Percentiles rank a stretch among this genome's conserved stretches.
These are phyloP conservation scores for Tupiocoris notatus DNA, from an alignment of 2,888 invertebrate genomes.

Conservation along the genomic window DNA sequence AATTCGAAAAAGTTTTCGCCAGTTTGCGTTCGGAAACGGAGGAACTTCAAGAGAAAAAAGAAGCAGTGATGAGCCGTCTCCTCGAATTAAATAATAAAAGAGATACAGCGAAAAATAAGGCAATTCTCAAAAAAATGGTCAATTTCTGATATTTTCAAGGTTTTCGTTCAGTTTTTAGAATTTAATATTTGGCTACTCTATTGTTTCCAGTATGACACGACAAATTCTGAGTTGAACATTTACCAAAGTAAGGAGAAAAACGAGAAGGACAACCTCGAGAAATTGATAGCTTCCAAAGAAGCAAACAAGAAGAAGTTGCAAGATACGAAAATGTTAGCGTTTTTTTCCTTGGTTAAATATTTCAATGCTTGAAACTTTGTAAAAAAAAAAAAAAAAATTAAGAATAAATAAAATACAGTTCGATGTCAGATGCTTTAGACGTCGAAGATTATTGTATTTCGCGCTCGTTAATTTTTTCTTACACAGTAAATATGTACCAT, in stretches of 20 bases:
- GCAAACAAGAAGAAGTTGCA: constrained; percentile 53
- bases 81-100: constrained; percentile 68
- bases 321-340: constrained; percentile 53
- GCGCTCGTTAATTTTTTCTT: too few species aligned
- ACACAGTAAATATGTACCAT: too few species aligned
- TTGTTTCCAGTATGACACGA: constrained; percentile 57
- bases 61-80: constrained; percentile 66
- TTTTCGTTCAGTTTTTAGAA: neutral
- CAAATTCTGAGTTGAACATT: constrained; percentile 77
- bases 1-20: constrained; percentile 62
- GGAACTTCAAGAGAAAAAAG: constrained; percentile 69
- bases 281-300: constrained; percentile 47
- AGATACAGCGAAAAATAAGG: constrained; percentile 63
- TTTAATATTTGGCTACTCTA: neutral
- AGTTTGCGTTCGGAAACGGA: constrained; percentile 67
- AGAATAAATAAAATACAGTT: neutral
- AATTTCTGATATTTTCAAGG: too few species aligned
- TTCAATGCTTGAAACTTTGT: too few species aligned
- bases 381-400: neutral
- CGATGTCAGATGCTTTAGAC: neutral
- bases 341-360: neutral
- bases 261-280: constrained; percentile 63
- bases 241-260: constrained; percentile 63
- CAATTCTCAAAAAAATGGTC: constrained; percentile 1
- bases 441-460: too few species aligned